Base-by-base conservation (phyloP, 2,113 vertebrate genomes). In the Tauraco erythrolophus region DNA sequence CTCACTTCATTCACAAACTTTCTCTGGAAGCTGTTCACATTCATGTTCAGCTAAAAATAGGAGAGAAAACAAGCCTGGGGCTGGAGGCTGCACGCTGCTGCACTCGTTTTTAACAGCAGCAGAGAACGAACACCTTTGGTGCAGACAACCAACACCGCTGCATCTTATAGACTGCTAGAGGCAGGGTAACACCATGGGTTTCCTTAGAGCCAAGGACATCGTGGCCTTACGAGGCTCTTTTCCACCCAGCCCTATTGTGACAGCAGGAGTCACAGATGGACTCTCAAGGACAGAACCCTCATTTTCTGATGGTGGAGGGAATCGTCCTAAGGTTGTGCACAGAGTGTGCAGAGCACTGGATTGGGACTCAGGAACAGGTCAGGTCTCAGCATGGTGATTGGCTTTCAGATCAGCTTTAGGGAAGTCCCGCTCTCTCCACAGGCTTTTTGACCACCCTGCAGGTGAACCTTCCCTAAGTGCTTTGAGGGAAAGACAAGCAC, bases 1-100 rank as follows among this genome's bases (percentile, higher is more conserved):
- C 98, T 97, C 64, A 99, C 98, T 98, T 99, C 98, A 94, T 98
- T 98, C 97, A 99, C 98, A 94, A 98, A 99, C 89, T 98, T 98
- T 69, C 98, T 98, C 86, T 98, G 98, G 98, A 99, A 99, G 94
- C 96, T 98, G 96, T 97, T 99, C 95, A 98, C 98, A 3, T 95
- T 98, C 66, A 35, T 50, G n/a, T 99, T 99, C 88, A 99, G 94
- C 98, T 98, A 53, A 69, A 96, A 93, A 92, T 39, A 96, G 74
- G 58, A 96, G 50, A 53, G 78, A 92, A 97, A 88, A 68, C 57
- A 95, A 96, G 90, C 51, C 64, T 84, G 80, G 37, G 66, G 69
- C 81, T 90, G 61, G 58, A 82, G 57, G 74, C 69, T 78, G 48
- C 74, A 56, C 1, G 1, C 31, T 57, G 76, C 68, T 4, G 1